Base-by-base conservation (phyloP, 2,113 vertebrate genomes). In the Melanerpes formicivorus region DNA sequence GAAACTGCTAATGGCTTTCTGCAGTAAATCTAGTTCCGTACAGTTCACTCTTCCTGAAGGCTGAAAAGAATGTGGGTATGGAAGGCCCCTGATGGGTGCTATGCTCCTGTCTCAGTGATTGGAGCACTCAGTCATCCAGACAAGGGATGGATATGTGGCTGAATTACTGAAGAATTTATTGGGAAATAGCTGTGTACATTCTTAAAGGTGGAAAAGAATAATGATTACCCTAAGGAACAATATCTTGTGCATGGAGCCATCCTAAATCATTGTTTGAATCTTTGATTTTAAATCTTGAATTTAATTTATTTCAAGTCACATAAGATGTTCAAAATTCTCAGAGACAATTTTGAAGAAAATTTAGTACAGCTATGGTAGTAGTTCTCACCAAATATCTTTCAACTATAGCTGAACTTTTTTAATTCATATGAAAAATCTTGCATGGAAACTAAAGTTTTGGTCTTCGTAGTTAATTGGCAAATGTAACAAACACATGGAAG, bases 251-350 rank as follows among this genome's bases (percentile, higher is more conserved):
- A 4, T 50, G 4, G 10, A 64, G 48, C 18, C 18, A 22, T 84
- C 56, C 29, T 69, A 2, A 4, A 11, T 56, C 25, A 18, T 25
- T 48, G 18, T 3, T 52, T 62, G 18, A 88, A 30, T 73, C 67
- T 63, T 84, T 83, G 30, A 29, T 27, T 78, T 79, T 5, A 52
- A 56, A 21, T 52, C 14, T 88, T 83, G 16, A 14, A 18, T 60
- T 84, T 3, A 32, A 0, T 67, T 65, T 25, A 18, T 3, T 55
- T 64, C 27, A 18, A 56, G 32, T 87, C 26, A 34, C 1, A 0
- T 55, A 56, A 44, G 7, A 6, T 75, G 46, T 17, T 84, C 25
- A 40, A 3, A 67, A 55, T 87, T 88, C 52, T 74, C 11, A 46
- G 54, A 63, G 42, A 78, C 84, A 60, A 59, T 44, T 56, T 1